These are phyloP conservation scores for Callyntrura sp. DNA, from an alignment of 2,888 invertebrate genomes.

Conservation along the genomic window DNA sequence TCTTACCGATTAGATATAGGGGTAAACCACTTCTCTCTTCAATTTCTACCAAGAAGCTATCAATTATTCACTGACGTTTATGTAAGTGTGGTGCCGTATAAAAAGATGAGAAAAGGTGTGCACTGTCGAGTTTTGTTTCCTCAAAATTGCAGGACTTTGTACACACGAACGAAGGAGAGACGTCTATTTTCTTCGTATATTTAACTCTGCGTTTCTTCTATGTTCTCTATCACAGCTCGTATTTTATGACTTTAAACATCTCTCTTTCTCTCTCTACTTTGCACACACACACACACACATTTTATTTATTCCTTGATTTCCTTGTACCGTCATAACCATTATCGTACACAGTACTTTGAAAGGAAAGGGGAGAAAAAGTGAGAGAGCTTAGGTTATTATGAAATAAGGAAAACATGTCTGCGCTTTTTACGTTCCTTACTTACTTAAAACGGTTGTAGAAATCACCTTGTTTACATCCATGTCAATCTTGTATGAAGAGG, in stretches of 20 bases:
- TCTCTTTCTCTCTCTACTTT: constrained; percentile 3
- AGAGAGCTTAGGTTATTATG: constrained; percentile 16
- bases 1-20: constrained; percentile 26
- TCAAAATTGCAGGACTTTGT: not conserved
- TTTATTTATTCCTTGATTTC: too few species aligned
- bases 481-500: constrained; percentile 62
- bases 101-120: not conserved
- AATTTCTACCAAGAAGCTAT: not conserved
- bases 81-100: not conserved
- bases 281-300: too few species aligned
- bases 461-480: constrained; percentile 70
- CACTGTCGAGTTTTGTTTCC: not conserved
- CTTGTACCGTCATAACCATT: not conserved
- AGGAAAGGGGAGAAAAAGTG: not conserved
- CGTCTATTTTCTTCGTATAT: too few species aligned
- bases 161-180: not conserved
- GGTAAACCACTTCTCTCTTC: not conserved
- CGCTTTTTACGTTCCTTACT: not conserved
- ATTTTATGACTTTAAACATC: constrained; percentile 55
- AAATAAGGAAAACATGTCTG: constrained; percentile 23
- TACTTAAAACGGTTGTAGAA: not conserved
- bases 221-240: constrained; percentile 20
- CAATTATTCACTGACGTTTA: constrained; percentile 9
- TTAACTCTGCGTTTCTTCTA: not conserved
- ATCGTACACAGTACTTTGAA: not conserved